phyloP scores from a whole-genome alignment of 2,888 invertebrate genomes.

The Rhamnusium bicolor region DNA sequence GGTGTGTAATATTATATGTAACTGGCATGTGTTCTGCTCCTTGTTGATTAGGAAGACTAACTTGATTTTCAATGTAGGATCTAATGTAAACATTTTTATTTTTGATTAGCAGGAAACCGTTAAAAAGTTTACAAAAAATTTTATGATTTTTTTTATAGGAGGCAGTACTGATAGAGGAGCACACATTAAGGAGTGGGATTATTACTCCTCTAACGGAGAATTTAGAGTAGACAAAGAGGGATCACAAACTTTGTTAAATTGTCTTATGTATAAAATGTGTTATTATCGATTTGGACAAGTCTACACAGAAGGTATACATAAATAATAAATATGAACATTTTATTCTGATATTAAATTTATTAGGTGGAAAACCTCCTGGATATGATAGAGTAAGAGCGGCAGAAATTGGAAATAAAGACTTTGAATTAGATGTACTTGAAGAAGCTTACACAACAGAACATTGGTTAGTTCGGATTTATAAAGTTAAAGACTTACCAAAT shows the following conservation, averaged over 20 bases:
- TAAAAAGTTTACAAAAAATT: background rate
- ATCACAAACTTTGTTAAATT: constrained; percentile 92
- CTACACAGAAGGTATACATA: constrained; percentile 86
- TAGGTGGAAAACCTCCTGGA: constrained; percentile 90
- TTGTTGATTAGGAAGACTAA: too few relatives aligned
- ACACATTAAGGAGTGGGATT: constrained; percentile 97
- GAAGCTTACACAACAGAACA: constrained; percentile 99
- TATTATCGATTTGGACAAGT: constrained; percentile 98
- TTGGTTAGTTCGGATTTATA: constrained; percentile 98
- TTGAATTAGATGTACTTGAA: constrained; percentile 97
- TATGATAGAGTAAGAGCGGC: constrained; percentile 96
- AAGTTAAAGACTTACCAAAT: constrained; percentile 95
- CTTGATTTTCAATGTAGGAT: background rate
- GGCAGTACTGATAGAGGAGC: constrained; percentile 95
- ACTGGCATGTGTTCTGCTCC: too few relatives aligned
- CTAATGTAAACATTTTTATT: too few relatives aligned
- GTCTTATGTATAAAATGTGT: constrained; percentile 99
- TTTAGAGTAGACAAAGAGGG: constrained; percentile 97
- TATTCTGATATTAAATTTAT: constrained; percentile 41
- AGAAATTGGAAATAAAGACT: constrained; percentile 99
- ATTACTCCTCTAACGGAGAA: constrained; percentile 96
- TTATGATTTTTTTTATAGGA: constrained; percentile 72
- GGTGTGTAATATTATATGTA: too few relatives aligned
- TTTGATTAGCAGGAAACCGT: too few relatives aligned
- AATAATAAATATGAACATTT: background rate